Base-by-base conservation (phyloP, 2,888 invertebrate species). In the Steinernema hermaphroditum region DNA sequence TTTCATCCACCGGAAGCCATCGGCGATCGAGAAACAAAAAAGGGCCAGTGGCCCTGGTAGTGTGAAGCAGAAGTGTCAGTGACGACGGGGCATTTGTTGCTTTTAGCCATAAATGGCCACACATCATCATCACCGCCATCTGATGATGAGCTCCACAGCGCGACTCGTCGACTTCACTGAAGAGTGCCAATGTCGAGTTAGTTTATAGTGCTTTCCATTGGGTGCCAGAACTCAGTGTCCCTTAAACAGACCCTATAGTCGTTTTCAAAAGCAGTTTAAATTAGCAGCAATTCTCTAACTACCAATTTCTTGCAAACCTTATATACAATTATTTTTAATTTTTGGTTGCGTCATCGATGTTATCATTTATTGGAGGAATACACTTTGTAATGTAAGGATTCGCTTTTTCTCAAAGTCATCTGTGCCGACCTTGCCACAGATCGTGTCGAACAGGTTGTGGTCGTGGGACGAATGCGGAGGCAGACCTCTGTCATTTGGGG, bases 101-200 rank as follows among this genome's bases (percentile, higher is more conserved):
- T n/a, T 62, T 62, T 2, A n/a, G n/a, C 27, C 62, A 32, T 62
- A 62, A 62, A 62, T 62, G 62, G 62, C 29, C 62, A 32, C 62
- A 62, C 62, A 62, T 32, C 62, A 29, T 16, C 62, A 62, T 62
- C 62, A 62, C 29, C 32, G 27, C 62, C 62, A 29, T 62, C 62
- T 62, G 62, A 62, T 62, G 62, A 62, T 62, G 62, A 62, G 62
- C 32, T 27, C 62, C 16, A 29, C 32, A 8, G 29, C 62, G 62
- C 62, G 16, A 62, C 62, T 16, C 12, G 32, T 12, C 24, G 27
- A 54, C 32, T 62, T 34, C 29, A 32, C 16, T 62, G 8, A 16
- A 29, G 62, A 16, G 27, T 27, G 2, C 29, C 4, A 29, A 16
- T 22, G 16, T 14, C 16, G 12, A 22, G 9, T 22, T 16, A 27